These are phyloP conservation scores for Drosophila sturtevanti DNA, from an alignment of 1,140 invertebrate genomes.

Conservation along the genomic window DNA sequence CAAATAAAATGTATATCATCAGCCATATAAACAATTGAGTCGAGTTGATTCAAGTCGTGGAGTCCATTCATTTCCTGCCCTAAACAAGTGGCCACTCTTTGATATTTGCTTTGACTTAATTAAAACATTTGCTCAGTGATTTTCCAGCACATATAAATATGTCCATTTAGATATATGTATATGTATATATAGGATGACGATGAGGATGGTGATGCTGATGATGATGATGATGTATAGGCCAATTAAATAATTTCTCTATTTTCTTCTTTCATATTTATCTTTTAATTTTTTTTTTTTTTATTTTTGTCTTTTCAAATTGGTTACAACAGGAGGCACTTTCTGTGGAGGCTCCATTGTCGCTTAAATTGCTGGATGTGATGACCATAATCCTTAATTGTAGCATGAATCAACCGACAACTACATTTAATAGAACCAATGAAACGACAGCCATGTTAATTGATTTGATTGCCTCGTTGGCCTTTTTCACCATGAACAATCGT, in stretches of 20 bases:
- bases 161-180: background rate
- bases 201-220: too few relatives aligned
- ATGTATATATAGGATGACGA: background rate
- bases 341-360: slow-evolving; percentile 89
- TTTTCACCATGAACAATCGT: slow-evolving; percentile 84
- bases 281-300: too few relatives aligned
- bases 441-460: slow-evolving; percentile 84
- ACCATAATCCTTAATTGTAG: slow-evolving; percentile 93
- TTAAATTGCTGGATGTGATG: slow-evolving; percentile 94
- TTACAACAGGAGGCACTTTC: slow-evolving; percentile 92
- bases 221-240: slow-evolving; percentile 48
- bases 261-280: slow-evolving; percentile 75
- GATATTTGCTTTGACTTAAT: slow-evolving; percentile 80
- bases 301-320: too few relatives aligned
- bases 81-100: slow-evolving; percentile 74
- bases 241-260: slow-evolving; percentile 54
- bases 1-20: slow-evolving; percentile 58
- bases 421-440: slow-evolving; percentile 77
- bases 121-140: slow-evolving; percentile 80
- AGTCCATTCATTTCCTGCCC: slow-evolving; percentile 68
- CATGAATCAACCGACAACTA: slow-evolving; percentile 83
- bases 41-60: slow-evolving; percentile 26
- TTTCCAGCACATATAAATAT: slow-evolving; percentile 42
- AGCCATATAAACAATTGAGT: slow-evolving; percentile 50
- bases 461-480: slow-evolving; percentile 84